Evolutionary conservation across 2,888 invertebrate species (phyloP).

Genomic region (Phyto melanocephala): DNA sequence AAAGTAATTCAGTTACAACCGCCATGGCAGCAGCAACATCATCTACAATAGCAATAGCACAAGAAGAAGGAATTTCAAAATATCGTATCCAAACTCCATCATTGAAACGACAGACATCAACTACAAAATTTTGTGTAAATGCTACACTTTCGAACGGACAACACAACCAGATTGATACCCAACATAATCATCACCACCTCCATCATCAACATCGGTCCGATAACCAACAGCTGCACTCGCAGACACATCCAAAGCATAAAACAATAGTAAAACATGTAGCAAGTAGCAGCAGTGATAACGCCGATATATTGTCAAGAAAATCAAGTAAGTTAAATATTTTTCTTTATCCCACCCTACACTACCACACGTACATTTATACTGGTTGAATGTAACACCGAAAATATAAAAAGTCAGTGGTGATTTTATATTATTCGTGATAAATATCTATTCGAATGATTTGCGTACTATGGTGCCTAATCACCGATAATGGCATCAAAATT

Average conservation of each 20-base stretch:
- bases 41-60: conserved; percentile 15
- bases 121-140: conserved; percentile 65
- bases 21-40: neutral
- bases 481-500: no score
- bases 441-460: no score
- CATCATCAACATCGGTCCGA: neutral
- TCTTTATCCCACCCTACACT: no score
- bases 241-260: conserved; percentile 42
- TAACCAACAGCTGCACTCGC: neutral
- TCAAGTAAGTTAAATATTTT: conserved; percentile 75
- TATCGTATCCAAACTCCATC: conserved; percentile 73
- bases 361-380: no score
- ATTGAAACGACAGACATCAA: conserved; percentile 74
- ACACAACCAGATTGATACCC: neutral
- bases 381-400: no score
- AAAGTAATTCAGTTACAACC: neutral
- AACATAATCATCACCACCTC: neutral
- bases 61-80: conserved; percentile 47
- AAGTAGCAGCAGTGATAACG: conserved; percentile 3
- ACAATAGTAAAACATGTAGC: conserved; percentile 25
- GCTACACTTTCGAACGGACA: conserved; percentile 73
- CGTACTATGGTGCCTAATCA: no score
- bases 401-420: no score
- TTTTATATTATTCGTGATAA: no score
- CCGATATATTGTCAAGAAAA: conserved; percentile 67